phyloP scores from a whole-genome alignment of 2,888 invertebrate species.

The Apamea sordens region DNA sequence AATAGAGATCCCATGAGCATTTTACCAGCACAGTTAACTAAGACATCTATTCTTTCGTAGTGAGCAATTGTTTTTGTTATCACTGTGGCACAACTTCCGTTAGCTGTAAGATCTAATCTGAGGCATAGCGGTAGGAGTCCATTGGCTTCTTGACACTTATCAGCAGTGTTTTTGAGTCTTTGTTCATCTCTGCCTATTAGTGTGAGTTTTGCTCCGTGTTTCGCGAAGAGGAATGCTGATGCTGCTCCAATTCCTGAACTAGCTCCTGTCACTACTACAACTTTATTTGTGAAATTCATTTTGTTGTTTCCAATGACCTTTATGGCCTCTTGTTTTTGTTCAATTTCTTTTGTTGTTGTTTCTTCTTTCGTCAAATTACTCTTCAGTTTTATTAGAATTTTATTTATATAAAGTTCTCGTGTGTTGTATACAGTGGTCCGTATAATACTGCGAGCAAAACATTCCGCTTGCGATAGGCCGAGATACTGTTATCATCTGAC shows the following conservation, averaged over 20 bases:
- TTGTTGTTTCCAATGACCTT: background rate
- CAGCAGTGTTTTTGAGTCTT: constrained; percentile 71
- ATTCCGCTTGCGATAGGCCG: constrained; percentile 28
- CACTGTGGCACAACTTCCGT: constrained; percentile 91
- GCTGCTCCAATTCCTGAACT: constrained; percentile 82
- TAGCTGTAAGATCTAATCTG: constrained; percentile 91
- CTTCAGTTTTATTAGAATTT: background rate
- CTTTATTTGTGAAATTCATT: constrained; percentile 80
- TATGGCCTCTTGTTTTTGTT: background rate
- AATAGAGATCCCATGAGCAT: constrained; percentile 93
- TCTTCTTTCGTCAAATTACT: background rate
- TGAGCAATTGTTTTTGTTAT: constrained; percentile 91
- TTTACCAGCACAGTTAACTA: constrained; percentile 95
- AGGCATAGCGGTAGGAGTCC: constrained; percentile 78
- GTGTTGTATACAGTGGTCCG: background rate
- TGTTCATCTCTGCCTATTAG: constrained; percentile 78
- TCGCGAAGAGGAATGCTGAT: constrained; percentile 75
- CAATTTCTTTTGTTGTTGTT: background rate
- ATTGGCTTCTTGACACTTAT: constrained; percentile 69
- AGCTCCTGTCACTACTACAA: constrained; percentile 80
- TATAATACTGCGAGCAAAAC: constrained; percentile 31
- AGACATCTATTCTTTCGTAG: constrained; percentile 92
- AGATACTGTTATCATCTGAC: constrained; percentile 46
- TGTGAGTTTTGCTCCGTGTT: constrained; percentile 75
- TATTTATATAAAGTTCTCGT: background rate